Evolutionary conservation across 2,888 invertebrate species (phyloP).

Genomic region (Dryobota labecula): DNA sequence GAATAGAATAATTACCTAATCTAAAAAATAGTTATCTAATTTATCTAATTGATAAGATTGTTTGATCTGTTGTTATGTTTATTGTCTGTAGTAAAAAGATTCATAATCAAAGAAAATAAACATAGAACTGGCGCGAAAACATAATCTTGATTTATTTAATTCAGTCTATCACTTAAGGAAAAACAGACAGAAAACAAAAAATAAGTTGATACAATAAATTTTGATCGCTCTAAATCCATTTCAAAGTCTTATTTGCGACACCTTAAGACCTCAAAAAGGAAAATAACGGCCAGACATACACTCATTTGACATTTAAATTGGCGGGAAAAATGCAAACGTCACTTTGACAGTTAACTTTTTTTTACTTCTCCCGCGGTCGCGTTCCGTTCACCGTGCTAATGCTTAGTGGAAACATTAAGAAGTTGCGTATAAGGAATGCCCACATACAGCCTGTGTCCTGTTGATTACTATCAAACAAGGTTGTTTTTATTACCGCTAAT

Average conservation of each 20-base stretch:
- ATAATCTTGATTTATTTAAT: slow-evolving; percentile 16
- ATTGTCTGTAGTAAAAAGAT: too few species aligned
- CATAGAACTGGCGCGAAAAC: slow-evolving; percentile 2
- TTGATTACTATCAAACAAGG: slow-evolving; percentile 50
- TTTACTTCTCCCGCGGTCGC: slow-evolving; percentile 30
- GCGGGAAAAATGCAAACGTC: slow-evolving; percentile 68
- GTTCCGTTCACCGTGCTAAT: slow-evolving; percentile 60
- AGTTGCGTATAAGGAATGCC: slow-evolving; percentile 54
- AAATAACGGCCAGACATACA: slow-evolving; percentile 36
- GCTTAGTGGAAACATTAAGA: slow-evolving; percentile 60
- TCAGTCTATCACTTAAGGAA: slow-evolving; percentile 11
- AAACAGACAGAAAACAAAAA: slow-evolving; percentile 34
- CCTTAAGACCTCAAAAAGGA: slow-evolving; percentile 49
- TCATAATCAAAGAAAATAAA: slow-evolving; percentile 16
- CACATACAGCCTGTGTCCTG: slow-evolving; percentile 41
- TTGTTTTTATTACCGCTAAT: slow-evolving; percentile 45
- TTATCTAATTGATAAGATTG: too few species aligned
- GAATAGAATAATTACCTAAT: too few species aligned
- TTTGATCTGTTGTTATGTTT: too few species aligned
- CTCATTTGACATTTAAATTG: slow-evolving; percentile 62
- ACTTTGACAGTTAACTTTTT: slow-evolving; percentile 67
- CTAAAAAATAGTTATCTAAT: too few species aligned
- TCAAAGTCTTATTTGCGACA: slow-evolving; percentile 49
- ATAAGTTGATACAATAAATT: slow-evolving; percentile 38
- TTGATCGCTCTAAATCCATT: slow-evolving; percentile 55